Evolutionary conservation across 2,888 invertebrate genomes (phyloP).

Genomic region (Aphelenchoides bicaudatus): DNA sequence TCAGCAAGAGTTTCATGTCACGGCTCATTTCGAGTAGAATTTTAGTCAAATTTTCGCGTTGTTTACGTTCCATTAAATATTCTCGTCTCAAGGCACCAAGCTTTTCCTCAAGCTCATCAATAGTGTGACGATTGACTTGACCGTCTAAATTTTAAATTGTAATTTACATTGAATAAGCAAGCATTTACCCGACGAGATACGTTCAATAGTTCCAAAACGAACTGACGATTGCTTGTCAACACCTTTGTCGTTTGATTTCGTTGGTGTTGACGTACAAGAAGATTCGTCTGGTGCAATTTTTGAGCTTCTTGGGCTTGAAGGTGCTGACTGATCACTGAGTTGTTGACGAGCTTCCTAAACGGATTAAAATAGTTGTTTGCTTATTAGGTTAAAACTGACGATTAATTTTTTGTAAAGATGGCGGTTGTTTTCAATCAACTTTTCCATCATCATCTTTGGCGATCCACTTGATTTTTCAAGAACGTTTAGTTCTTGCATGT

Average conservation of each 20-base stretch:
- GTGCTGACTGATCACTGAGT: not conserved
- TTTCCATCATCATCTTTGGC: not conserved
- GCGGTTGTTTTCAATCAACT: conserved; percentile 11
- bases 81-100: conserved; percentile 3
- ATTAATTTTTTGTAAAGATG: conserved; percentile 2
- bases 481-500: not conserved
- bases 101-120: not conserved
- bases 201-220: conserved; percentile 7
- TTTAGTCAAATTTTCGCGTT: not conserved
- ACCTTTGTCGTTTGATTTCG: not conserved
- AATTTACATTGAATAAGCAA: too few relatives aligned
- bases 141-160: too few relatives aligned
- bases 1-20: too few relatives aligned
- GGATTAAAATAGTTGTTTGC: not conserved
- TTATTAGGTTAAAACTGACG: conserved; percentile 3
- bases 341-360: not conserved
- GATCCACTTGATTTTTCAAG: too few relatives aligned
- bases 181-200: conserved; percentile 9
- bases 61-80: not conserved
- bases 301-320: not conserved
- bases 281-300: not conserved
- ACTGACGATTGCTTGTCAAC: not conserved
- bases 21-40: conserved; percentile 2
- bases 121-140: not conserved
- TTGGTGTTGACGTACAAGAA: not conserved